phyloP scores from a whole-genome alignment of 2,797 vertebrate genomes.

The Onychomys leucogaster region DNA sequence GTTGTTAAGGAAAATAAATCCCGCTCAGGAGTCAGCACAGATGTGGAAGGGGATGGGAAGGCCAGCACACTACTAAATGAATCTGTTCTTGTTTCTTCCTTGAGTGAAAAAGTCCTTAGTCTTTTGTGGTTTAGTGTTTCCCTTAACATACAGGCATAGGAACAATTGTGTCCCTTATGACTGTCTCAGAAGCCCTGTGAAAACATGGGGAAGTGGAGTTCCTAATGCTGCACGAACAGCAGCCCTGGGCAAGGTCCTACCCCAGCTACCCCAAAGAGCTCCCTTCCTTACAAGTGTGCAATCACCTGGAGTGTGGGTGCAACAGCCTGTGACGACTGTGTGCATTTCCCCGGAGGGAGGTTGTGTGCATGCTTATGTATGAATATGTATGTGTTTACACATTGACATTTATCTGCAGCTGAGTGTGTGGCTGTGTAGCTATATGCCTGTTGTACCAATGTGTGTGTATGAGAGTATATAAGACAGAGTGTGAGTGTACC shows the following conservation, averaged over 20 bases:
- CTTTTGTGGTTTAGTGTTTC: background rate
- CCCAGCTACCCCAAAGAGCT: background rate
- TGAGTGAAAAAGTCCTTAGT: background rate
- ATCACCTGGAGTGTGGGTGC: background rate
- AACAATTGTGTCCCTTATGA: background rate
- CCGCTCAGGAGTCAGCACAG: background rate
- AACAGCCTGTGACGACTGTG: too few species aligned
- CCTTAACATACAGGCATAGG: background rate
- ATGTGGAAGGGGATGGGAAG: background rate
- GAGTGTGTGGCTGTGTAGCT: background rate
- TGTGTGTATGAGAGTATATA: background rate
- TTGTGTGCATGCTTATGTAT: background rate
- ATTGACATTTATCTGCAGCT: background rate
- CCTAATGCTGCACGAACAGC: rapidly evolving
- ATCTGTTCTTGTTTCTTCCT: background rate
- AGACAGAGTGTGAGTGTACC: background rate
- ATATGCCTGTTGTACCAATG: background rate
- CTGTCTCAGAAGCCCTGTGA: background rate
- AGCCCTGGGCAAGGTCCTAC: background rate
- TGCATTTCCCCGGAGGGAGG: background rate
- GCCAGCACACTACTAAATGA: background rate
- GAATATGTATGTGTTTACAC: background rate
- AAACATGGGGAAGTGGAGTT: too few species aligned
- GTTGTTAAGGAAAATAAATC: background rate
- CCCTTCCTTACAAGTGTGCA: background rate